Base-by-base conservation (phyloP, 1,140 invertebrate genomes). In the Uloborus diversus region DNA sequence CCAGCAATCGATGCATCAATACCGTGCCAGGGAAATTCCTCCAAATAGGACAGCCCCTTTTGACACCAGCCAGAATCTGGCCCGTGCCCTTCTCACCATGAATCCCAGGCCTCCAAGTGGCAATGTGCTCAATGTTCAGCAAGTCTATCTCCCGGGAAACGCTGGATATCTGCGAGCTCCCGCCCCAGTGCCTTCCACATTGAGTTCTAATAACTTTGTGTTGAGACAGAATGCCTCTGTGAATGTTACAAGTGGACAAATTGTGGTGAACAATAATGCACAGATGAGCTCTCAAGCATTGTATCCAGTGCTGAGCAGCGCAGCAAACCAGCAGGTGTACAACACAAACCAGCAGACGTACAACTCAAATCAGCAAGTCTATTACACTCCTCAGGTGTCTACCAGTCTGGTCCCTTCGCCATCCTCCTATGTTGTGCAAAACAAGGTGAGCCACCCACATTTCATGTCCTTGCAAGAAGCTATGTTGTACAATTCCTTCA, bases 21-120 rank as follows among this genome's bases (percentile, higher is more conserved):
- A n/a, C n/a, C 37, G 17, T 13, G 17, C 9, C 17, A 42, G 17
- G 37, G 37, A 42, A 13, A 42, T 20, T 53, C 68, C 68, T 25
- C 68, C 68, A 42, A 71, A 71, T 42, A 32, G 56, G 27, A 71
- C 68, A 7, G 68, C 59, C 42, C 35, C 68, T n/a, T 71, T 59
- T 33, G 35, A 53, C 17, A 11, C 20, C 14, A 71, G 42, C 30
- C 53, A 37, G 1, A 71, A 71, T 59, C 42, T 71, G 17, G 11
- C 68, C 1, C 27, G 59, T 42, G 53, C 59, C 20, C 13, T 71
- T 2, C n/a, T 71, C 1, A 59, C n/a, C n/a, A n/a, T n/a, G n/a
- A n/a, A n/a, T n/a, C n/a, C n/a, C n/a, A n/a, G n/a, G n/a, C 5
- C 5, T n/a, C 9, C 17, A 7, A 53, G 23, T 20, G 20, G 49